These are phyloP conservation scores for Serilophus lunatus DNA, from an alignment of 2,113 vertebrate genomes.

Conservation along the genomic window DNA sequence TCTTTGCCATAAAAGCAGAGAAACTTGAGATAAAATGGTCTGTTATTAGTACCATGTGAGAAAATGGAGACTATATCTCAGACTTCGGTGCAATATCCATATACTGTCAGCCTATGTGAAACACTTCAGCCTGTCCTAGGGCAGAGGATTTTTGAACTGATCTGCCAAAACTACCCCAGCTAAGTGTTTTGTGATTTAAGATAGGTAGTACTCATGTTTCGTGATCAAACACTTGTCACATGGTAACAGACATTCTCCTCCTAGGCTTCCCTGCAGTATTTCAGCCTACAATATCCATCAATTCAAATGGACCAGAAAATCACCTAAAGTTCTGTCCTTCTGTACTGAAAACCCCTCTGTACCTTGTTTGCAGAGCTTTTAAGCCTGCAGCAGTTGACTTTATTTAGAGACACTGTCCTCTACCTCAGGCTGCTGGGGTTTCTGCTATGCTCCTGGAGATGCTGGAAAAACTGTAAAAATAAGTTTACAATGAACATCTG, in stretches of 20 bases:
- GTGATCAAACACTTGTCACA: neutral
- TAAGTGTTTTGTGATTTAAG: neutral
- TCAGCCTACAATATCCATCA: neutral
- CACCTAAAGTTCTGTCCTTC: neutral
- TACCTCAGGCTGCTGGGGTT: neutral
- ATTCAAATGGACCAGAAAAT: neutral
- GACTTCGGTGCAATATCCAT: neutral
- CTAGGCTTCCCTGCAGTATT: neutral
- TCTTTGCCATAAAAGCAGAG: neutral
- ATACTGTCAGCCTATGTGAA: neutral
- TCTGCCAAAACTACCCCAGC: neutral
- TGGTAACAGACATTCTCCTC: neutral
- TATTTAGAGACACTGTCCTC: neutral
- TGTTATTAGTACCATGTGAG: neutral
- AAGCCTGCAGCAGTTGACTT: neutral
- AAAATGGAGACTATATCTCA: neutral
- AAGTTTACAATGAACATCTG: neutral
- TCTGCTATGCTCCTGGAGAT: neutral
- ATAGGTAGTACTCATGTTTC: neutral
- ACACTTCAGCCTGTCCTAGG: neutral
- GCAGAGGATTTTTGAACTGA: neutral
- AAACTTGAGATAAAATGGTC: neutral
- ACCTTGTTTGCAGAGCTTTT: neutral
- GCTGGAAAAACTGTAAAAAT: neutral
- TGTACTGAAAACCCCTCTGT: neutral